A percentile compares a stretch with the other conserved stretches of the same genome.
Conservation (phyloP, 2,113 vertebrate species). For the Coturnix japonica region DNA sequence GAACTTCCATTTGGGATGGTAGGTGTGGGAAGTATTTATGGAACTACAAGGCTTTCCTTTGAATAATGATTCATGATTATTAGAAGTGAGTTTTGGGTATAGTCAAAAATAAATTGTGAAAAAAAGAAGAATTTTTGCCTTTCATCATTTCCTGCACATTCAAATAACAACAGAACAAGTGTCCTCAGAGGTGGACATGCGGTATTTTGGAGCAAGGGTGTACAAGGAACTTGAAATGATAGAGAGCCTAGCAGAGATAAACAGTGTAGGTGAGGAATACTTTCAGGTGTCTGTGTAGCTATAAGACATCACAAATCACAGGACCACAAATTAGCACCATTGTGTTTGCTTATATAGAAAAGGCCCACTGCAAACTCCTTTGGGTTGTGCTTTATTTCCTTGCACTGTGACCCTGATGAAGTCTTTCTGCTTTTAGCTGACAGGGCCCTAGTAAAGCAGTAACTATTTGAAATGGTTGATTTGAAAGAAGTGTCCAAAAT, state of each 20-base stretch:
- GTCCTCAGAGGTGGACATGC: neutral
- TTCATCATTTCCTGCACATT: neutral
- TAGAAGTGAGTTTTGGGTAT: neutral
- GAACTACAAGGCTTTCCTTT: neutral
- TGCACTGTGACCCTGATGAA: neutral
- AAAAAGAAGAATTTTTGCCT: neutral
- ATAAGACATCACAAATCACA: neutral
- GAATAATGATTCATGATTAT: neutral
- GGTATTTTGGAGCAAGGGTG: accelerated
- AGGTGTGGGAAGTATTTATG: neutral
- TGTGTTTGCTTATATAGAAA: neutral
- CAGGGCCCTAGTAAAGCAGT: neutral
- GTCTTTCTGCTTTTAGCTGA: neutral
- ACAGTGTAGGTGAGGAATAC: neutral
- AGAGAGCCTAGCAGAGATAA: neutral
- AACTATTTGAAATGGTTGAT: neutral
- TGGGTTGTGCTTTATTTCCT: neutral
- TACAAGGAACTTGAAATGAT: neutral
- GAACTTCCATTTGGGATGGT: neutral
- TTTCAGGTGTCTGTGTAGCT: neutral
- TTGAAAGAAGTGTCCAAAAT: neutral
- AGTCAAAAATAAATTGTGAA: neutral
- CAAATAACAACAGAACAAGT: neutral
- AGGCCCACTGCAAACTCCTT: neutral
- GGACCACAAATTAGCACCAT: too few relatives aligned